These are phyloP conservation scores for Danaus plexippus DNA, from an alignment of 1,140 invertebrate species.

Conservation along the genomic window DNA sequence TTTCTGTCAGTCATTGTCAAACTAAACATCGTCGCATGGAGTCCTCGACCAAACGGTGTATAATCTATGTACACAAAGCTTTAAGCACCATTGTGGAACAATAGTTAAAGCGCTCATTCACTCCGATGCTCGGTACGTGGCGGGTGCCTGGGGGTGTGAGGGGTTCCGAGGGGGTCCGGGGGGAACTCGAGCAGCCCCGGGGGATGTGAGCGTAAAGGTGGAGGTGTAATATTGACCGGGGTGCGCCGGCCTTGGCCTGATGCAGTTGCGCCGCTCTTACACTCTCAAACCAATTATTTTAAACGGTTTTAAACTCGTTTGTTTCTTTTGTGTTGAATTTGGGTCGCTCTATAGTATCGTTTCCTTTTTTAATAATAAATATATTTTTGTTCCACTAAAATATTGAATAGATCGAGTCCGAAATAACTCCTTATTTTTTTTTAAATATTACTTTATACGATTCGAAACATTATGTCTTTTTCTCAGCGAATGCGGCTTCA, in stretches of 20 bases:
- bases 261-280: conserved; percentile 23
- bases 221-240: conserved; percentile 18
- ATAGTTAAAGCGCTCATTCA: conserved; percentile 16
- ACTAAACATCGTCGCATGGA: neutral
- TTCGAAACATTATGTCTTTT: neutral
- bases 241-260: conserved; percentile 27
- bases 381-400: too few species aligned
- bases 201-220: neutral
- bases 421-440: too few species aligned
- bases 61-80: conserved; percentile 9
- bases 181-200: conserved; percentile 1
- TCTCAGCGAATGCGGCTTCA: neutral
- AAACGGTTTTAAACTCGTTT: conserved; percentile 17
- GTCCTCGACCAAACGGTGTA: neutral
- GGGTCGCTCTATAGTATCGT: neutral
- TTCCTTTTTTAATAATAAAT: too few species aligned
- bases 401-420: too few species aligned
- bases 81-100: conserved; percentile 19
- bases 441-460: neutral
- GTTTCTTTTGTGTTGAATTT: conserved; percentile 8
- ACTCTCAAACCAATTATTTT: conserved; percentile 26
- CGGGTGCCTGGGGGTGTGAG: conserved; percentile 5
- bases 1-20: conserved; percentile 5
- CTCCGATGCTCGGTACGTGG: conserved; percentile 6
- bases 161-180: conserved; percentile 1